These are phyloP conservation scores for Cacoxenus indagator DNA, from an alignment of 2,888 invertebrate species.

Conservation along the genomic window DNA sequence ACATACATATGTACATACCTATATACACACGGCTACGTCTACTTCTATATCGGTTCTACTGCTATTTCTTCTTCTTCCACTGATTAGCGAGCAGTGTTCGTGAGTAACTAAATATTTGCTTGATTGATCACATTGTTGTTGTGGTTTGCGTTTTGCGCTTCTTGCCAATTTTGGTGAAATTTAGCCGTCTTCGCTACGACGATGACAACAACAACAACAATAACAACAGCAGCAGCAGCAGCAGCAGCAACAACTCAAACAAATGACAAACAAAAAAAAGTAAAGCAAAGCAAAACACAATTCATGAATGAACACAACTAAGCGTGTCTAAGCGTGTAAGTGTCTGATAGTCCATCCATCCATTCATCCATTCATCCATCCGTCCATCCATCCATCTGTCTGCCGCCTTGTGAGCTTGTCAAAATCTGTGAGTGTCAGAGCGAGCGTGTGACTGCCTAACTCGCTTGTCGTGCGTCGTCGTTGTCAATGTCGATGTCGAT, in stretches of 20 bases:
- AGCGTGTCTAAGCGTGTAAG: not conserved
- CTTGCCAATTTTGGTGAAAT: constrained; percentile 48
- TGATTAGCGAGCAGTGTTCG: constrained; percentile 11
- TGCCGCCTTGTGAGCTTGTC: not conserved
- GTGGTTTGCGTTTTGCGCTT: not conserved
- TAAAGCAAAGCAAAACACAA: too few relatives aligned
- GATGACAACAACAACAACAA: too few relatives aligned
- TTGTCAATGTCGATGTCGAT: not conserved
- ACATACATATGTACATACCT: not conserved
- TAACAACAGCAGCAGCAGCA: too few relatives aligned
- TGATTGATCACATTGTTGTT: constrained; percentile 50
- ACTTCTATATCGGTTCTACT: not conserved
- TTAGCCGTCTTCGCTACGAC: too few relatives aligned
- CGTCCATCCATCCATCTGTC: not conserved
- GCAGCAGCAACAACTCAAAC: too few relatives aligned
- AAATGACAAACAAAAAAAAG: too few relatives aligned
- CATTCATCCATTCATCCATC: not conserved
- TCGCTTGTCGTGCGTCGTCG: not conserved
- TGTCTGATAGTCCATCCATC: not conserved
- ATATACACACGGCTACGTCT: too few relatives aligned
- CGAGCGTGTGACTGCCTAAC: not conserved
- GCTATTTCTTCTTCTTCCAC: constrained; percentile 33
- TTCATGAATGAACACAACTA: not conserved
- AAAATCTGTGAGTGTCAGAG: not conserved
- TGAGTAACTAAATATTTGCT: constrained; percentile 42